Evolutionary conservation across 2,888 invertebrate species (phyloP).

Genomic region (Phalangium opilio): DNA sequence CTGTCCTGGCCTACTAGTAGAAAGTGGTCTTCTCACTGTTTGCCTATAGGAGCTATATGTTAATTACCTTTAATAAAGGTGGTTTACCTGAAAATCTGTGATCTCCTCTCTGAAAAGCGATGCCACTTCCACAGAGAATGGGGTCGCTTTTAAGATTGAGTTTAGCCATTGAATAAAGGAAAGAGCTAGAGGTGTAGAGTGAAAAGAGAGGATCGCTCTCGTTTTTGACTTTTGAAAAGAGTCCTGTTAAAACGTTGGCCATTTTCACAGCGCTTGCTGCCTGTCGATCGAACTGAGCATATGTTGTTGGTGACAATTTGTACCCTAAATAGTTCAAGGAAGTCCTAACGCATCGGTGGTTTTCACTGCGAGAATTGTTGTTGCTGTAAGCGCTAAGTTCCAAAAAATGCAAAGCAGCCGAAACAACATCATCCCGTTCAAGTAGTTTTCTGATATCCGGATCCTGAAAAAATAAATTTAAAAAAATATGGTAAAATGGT

Average conservation of each 20-base stretch:
- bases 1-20: too few species aligned
- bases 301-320: conserved; percentile 1
- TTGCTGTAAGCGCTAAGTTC: conserved; percentile 25
- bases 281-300: conserved; percentile 5
- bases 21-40: too few species aligned
- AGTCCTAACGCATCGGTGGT: not conserved
- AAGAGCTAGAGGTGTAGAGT: conserved; percentile 1
- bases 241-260: conserved; percentile 9
- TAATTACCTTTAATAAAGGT: too few species aligned
- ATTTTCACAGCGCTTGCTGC: conserved; percentile 7
- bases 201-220: conserved; percentile 5
- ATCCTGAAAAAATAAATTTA: too few species aligned
- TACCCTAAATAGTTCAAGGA: conserved; percentile 2
- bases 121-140: conserved; percentile 5
- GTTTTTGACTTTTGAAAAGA: conserved; percentile 6
- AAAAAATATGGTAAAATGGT: too few species aligned
- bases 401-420: conserved; percentile 11
- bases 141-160: conserved; percentile 10
- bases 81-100: not conserved
- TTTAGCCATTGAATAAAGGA: conserved; percentile 6
- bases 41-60: too few species aligned
- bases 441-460: conserved; percentile 7
- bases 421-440: conserved; percentile 7
- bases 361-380: not conserved
- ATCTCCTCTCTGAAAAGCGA: conserved; percentile 8